Conservation (phyloP, 2,113 vertebrate species). For the Pedetes capensis region DNA sequence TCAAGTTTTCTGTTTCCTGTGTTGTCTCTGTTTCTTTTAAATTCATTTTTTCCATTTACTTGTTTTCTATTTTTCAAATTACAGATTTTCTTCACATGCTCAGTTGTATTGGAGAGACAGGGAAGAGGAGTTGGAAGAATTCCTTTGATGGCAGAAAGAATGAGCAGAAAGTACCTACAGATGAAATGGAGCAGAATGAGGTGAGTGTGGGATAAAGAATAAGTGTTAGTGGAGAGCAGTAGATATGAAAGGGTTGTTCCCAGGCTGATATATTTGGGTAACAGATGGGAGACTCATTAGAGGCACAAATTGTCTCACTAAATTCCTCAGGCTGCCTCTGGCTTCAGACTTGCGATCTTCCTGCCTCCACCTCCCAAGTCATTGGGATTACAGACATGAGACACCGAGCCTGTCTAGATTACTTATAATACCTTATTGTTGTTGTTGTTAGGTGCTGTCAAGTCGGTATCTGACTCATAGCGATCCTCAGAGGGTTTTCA, state of each 20-base stretch:
- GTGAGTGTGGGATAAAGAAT: neutral
- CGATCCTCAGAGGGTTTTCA: too few relatives aligned
- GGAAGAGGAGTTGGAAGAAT: neutral
- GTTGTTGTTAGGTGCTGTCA: too few relatives aligned
- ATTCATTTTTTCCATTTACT: neutral
- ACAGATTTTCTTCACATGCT: neutral
- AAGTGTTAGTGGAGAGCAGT: neutral
- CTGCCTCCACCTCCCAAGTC: too few relatives aligned
- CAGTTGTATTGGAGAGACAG: neutral
- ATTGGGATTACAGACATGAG: too few relatives aligned
- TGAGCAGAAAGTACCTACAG: neutral
- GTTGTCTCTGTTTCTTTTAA: constrained; percentile 31
- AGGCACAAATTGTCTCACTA: neutral
- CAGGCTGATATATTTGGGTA: neutral
- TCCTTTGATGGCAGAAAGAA: neutral
- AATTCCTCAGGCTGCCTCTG: too few relatives aligned
- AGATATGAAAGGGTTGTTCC: neutral
- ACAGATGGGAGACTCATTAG: neutral
- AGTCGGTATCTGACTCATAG: too few relatives aligned
- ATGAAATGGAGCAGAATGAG: neutral
- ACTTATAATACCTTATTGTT: neutral
- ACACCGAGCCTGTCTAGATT: neutral
- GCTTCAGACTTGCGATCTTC: too few relatives aligned
- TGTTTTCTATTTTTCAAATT: neutral
- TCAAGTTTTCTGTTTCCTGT: neutral